A percentile compares a stretch with the other conserved stretches of the same genome.
These are phyloP conservation scores for Apis florea DNA, from an alignment of 1,140 invertebrate genomes.

Conservation along the genomic window DNA sequence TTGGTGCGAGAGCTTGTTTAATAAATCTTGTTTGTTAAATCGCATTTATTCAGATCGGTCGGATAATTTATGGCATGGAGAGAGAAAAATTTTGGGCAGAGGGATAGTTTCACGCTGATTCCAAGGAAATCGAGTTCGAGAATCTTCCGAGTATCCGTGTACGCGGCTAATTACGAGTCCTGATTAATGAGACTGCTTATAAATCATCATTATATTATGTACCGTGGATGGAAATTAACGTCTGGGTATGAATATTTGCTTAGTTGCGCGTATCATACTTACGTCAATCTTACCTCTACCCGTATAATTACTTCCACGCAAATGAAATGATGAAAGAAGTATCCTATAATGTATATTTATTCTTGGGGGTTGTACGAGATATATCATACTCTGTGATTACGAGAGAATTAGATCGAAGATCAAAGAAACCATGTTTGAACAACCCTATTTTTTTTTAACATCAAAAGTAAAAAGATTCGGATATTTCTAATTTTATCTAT, in stretches of 20 bases:
- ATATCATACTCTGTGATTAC: too few species aligned
- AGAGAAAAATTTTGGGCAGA: neutral
- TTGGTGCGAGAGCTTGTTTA: neutral
- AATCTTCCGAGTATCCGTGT: neutral
- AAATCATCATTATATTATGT: slow-evolving; percentile 23
- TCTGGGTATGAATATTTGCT: neutral
- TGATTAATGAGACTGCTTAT: slow-evolving; percentile 9
- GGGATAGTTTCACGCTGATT: neutral
- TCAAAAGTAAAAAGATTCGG: too few species aligned
- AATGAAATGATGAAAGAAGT: neutral
- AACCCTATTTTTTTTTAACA: too few species aligned
- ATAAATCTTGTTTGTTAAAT: neutral
- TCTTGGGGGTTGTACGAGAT: too few species aligned
- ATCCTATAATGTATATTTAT: neutral
- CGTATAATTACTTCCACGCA: neutral
- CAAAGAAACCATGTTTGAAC: too few species aligned
- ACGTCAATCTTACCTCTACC: neutral
- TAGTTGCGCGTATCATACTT: neutral
- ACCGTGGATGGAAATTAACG: neutral
- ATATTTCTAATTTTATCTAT: too few species aligned
- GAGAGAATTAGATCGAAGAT: too few species aligned
- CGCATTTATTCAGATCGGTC: neutral
- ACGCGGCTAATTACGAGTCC: neutral
- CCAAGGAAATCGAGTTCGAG: slow-evolving; percentile 13
- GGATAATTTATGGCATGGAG: neutral